A percentile compares a stretch with the other conserved stretches of the same genome.
phyloP scores from a whole-genome alignment of 2,113 vertebrate species.

The Polypterus bichir region DNA sequence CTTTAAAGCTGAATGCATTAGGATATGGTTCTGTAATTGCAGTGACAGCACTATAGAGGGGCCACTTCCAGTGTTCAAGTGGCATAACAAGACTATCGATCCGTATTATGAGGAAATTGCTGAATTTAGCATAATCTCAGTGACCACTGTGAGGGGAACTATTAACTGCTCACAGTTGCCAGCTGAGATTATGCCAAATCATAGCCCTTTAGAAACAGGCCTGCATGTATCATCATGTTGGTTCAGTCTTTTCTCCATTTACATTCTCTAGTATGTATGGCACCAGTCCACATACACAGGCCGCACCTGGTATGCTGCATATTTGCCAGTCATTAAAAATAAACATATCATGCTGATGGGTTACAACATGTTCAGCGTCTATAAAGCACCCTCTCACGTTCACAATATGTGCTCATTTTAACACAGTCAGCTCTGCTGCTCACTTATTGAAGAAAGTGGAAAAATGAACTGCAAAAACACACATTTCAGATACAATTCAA shows the following conservation, averaged over 20 bases:
- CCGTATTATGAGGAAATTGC: constrained; percentile 57
- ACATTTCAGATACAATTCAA: no score
- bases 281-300: constrained; percentile 23
- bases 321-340: constrained; percentile 13
- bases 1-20: constrained; percentile 4
- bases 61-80: constrained; percentile 38
- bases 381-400: neutral
- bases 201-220: constrained; percentile 56
- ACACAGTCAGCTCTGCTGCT: no score
- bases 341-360: neutral
- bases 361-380: neutral
- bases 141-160: constrained; percentile 81
- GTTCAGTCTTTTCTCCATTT: constrained; percentile 19
- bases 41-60: constrained; percentile 48
- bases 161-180: constrained; percentile 93
- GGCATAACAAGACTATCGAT: constrained; percentile 42
- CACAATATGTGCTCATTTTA: neutral
- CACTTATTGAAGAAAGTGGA: no score
- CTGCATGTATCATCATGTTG: constrained; percentile 38
- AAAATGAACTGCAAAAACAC: no score
- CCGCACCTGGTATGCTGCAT: constrained; percentile 24
- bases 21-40: constrained; percentile 38
- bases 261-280: constrained; percentile 27
- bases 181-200: constrained; percentile 98
- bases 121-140: constrained; percentile 95